A percentile compares a stretch with the other conserved stretches of the same genome.
Evolutionary conservation across 2,797 vertebrate genomes (phyloP).

Genomic region (Xiphophorus birchmanni): DNA sequence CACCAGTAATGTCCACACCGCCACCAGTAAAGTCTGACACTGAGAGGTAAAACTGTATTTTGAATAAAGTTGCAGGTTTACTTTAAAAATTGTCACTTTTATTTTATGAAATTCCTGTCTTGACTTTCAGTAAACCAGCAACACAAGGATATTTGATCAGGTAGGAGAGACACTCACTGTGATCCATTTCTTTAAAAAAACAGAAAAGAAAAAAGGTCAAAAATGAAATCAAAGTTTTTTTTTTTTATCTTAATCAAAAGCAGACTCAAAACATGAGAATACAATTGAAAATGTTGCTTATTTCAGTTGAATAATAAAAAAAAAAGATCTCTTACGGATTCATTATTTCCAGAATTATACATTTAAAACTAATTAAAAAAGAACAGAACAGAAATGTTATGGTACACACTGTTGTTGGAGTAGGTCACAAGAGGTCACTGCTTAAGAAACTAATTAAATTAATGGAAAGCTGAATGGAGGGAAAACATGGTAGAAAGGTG

Average conservation of each 20-base stretch:
- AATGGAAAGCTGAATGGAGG: neutral
- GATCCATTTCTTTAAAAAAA: neutral
- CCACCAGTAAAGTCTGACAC: conserved; percentile 38
- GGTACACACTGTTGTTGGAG: neutral
- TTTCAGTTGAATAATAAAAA: neutral
- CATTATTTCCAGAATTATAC: neutral
- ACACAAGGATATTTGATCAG: conserved; percentile 88
- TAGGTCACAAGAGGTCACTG: neutral
- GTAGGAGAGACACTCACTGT: conserved; percentile 62
- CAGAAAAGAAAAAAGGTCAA: neutral
- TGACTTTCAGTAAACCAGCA: conserved; percentile 56
- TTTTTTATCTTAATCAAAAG: neutral
- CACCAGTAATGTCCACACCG: conserved; percentile 38
- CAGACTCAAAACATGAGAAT: neutral
- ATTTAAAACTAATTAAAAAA: neutral
- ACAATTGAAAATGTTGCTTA: neutral
- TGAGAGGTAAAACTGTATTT: conserved; percentile 65
- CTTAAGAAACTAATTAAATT: neutral
- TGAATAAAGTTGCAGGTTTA: neutral
- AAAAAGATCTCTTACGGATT: neutral
- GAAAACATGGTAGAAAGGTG: neutral
- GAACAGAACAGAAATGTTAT: neutral
- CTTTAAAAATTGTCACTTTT: neutral
- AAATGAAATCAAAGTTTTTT: neutral
- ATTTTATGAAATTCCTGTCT: conserved; percentile 45